Percentiles rank a stretch among this genome's conserved stretches.
Evolutionary conservation across 2,888 invertebrate species (phyloP).

Genomic region (Eristalis tenax): DNA sequence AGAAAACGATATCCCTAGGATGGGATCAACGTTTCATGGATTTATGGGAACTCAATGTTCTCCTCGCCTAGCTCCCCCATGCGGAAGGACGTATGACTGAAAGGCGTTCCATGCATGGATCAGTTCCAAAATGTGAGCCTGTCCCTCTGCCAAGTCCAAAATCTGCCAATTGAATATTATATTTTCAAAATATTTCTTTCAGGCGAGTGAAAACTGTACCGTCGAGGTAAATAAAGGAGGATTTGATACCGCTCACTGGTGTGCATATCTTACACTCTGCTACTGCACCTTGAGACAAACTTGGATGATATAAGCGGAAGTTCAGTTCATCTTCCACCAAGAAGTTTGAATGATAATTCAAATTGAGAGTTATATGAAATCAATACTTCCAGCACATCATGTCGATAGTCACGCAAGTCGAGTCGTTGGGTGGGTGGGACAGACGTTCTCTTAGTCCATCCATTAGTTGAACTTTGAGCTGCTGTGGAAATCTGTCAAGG

Average conservation of each 20-base stretch:
- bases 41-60: slow-evolving; percentile 28
- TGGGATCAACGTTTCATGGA: neutral
- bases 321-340: neutral
- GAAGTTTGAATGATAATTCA: neutral
- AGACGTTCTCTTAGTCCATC: neutral
- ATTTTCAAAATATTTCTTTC: neutral
- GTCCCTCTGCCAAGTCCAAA: neutral
- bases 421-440: neutral
- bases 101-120: neutral
- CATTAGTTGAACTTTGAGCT: neutral
- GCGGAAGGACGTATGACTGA: slow-evolving; percentile 3
- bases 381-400: neutral
- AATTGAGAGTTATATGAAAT: neutral
- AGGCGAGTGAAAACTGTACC: neutral
- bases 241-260: neutral
- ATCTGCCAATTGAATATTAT: neutral
- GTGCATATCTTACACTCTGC: neutral
- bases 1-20: neutral
- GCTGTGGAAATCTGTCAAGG: neutral
- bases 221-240: neutral
- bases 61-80: neutral
- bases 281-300: neutral
- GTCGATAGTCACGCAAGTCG: neutral
- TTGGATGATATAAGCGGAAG: neutral
- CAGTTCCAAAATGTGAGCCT: neutral